Conservation (phyloP, 2,797 vertebrate species). For the Lycodopsis pacificus region DNA sequence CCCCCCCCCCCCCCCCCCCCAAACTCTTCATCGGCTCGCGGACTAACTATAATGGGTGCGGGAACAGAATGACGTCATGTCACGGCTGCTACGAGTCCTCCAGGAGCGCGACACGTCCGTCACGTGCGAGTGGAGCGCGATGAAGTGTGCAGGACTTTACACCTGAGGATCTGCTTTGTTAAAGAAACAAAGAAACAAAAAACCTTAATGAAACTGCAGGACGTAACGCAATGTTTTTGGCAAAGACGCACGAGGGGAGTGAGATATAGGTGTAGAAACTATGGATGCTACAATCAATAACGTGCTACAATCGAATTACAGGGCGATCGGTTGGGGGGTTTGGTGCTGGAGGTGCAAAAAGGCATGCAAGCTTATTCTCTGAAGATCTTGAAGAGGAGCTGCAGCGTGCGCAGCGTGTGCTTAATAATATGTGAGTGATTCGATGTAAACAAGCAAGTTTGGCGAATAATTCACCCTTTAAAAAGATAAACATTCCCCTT, state of each 20-base stretch:
- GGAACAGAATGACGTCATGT: constrained; percentile 61
- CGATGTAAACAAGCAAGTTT: constrained; percentile 73
- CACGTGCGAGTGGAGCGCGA: constrained; percentile 37
- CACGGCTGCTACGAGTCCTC: constrained; percentile 76
- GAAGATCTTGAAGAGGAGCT: constrained; percentile 60
- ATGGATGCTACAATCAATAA: constrained; percentile 83
- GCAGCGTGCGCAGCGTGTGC: constrained; percentile 68
- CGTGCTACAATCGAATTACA: constrained; percentile 79
- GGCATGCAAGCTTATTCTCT: constrained; percentile 84
- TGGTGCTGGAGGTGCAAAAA: constrained; percentile 77
- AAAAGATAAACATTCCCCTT: constrained; percentile 60
- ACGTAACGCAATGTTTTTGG: constrained; percentile 33
- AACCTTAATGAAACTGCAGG: constrained; percentile 57
- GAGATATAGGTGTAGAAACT: constrained; percentile 49
- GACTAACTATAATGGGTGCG: constrained; percentile 42
- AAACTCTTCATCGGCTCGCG: constrained; percentile 52
- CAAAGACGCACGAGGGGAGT: constrained; percentile 16
- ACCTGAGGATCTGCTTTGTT: constrained; percentile 57
- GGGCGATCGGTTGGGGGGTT: constrained; percentile 50
- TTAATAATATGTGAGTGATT: constrained; percentile 57
- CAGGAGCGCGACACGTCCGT: constrained; percentile 46
- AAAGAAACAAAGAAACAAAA: neutral
- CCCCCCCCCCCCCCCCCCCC: neutral
- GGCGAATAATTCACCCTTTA: constrained; percentile 47
- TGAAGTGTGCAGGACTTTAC: constrained; percentile 52